Evolutionary conservation across 2,113 vertebrate genomes (phyloP).

Genomic region (Copsychus sechellarum): DNA sequence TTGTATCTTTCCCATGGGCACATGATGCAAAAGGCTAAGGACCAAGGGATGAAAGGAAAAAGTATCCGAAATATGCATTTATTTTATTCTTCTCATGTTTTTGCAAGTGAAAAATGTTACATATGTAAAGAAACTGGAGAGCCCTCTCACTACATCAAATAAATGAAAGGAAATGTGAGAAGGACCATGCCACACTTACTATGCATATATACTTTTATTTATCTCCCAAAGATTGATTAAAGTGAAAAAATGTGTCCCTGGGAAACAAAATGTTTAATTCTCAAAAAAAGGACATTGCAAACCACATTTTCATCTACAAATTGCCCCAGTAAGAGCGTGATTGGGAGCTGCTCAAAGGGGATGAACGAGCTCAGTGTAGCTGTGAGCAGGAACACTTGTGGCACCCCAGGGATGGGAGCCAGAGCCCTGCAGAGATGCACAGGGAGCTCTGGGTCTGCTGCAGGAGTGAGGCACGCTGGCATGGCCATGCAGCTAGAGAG

Average conservation of each 20-base stretch:
- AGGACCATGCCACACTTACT: not conserved
- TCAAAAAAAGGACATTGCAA: not conserved
- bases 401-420: not conserved
- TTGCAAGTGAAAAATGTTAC: not conserved
- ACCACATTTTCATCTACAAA: not conserved
- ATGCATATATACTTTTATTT: not conserved
- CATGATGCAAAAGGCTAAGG: not conserved
- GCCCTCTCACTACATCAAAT: not conserved
- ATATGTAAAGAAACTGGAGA: not conserved
- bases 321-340: not conserved
- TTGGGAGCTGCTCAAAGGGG: not conserved
- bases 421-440: fast-evolving
- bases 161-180: not conserved
- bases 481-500: fast-evolving
- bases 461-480: fast-evolving
- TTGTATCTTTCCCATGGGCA: not conserved
- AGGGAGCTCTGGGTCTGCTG: not conserved
- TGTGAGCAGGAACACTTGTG: not conserved
- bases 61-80: not conserved
- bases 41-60: not conserved
- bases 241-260: not conserved
- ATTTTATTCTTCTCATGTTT: not conserved
- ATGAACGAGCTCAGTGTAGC: not conserved
- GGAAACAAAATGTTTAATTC: not conserved
- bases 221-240: not conserved